Conservation (phyloP, 1,140 invertebrate genomes). For the Drosophila nannoptera region DNA sequence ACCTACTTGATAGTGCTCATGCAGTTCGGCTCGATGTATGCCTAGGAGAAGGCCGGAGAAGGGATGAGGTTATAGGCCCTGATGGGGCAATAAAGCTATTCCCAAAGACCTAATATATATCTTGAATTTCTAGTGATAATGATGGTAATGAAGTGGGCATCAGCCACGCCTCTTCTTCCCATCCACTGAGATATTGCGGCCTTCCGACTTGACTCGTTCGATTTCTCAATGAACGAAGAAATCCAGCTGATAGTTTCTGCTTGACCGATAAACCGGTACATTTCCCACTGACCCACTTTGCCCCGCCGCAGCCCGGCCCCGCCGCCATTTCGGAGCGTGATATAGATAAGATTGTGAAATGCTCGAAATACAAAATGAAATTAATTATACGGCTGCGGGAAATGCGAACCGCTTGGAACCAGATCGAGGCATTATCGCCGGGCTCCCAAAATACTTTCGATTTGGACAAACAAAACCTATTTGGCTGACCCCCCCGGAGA, state of each 20-base stretch:
- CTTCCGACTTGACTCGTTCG: no score
- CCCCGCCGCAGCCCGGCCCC: no score
- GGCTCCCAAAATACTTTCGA: background rate
- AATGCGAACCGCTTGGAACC: background rate
- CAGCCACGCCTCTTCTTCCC: no score
- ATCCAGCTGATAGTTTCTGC: background rate
- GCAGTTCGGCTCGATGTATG: slow-evolving; percentile 56
- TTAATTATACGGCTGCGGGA: background rate
- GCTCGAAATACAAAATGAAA: background rate
- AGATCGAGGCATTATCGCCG: background rate
- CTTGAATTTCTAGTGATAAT: no score
- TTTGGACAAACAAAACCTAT: slow-evolving; percentile 9
- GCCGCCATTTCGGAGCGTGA: background rate
- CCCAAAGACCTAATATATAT: no score
- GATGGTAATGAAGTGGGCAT: no score
- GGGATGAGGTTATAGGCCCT: no score
- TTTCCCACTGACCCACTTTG: slow-evolving; percentile 4
- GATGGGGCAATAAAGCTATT: no score
- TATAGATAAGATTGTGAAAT: slow-evolving; percentile 3
- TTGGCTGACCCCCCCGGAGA: background rate
- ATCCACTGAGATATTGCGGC: no score
- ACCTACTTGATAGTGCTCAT: slow-evolving; percentile 63
- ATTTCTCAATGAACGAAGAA: no score
- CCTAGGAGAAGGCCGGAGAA: background rate
- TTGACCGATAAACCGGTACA: background rate